Evolutionary conservation across 2,113 vertebrate species (phyloP), one percentile per base, ranked within the genome.

Genomic region (Neoarius graeffei): DNA sequence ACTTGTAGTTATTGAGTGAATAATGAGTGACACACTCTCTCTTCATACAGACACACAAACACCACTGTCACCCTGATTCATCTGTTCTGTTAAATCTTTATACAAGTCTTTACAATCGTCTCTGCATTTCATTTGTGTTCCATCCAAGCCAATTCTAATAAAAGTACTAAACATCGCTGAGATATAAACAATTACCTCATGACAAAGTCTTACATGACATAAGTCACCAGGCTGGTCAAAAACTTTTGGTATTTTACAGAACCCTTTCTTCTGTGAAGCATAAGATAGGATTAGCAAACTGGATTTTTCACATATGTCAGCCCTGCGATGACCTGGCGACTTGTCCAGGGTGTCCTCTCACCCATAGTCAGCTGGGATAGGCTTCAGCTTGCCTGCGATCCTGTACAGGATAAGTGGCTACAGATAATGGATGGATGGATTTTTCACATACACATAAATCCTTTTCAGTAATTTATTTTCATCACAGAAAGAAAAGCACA

Each of bases 71-170:
- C 79, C 60, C 60, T 56, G 76, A 80, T 82, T 82, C 86, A 59
- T 66, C 27, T 71, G 62, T 73, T 87, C 86, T 64, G 81, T 69
- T 86, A 86, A 56, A 69, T 81, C 76, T 71, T 87, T 81, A 87
- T 50, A 73, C 56, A 82, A 82, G 27, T 11, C 25, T 54, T 73
- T 52, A 66, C 25, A 73, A n/a, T 73, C 56, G 54, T 73, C 76
- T 86, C 79, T 42, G 25, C 19, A 4, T 86, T 67, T 81, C 76
- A 80, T 82, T 87, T 27, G 54, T 8, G 1, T 82, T 15, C 50
- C 35, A 14, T 83, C 11, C 10, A 14, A 69, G 60, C 62, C 62
- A 81, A 86, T 87, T 56, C 86, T 50, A 71, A 71, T 82, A 87
- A 60, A 81, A n/a, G 30, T 57, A 87, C 27, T 71, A 67, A 66